Evolutionary conservation across 2,888 invertebrate genomes (phyloP), one percentile per base, ranked within the genome.

Genomic region (Eueremaeus valkanovi): DNA sequence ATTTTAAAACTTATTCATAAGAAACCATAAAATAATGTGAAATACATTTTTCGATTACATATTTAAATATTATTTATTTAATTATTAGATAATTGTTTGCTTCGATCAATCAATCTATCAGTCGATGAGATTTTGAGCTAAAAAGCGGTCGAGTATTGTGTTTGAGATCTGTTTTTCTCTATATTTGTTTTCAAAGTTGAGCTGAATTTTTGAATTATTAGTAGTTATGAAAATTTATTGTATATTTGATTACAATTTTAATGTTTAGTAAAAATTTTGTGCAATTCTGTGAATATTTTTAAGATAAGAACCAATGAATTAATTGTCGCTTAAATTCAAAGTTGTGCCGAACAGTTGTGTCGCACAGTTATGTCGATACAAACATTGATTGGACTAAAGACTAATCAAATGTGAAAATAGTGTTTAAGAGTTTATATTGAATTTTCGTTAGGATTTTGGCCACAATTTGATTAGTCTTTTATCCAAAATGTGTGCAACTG

Each of bases 251-350:
- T 55, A 55, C 55, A 13, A 55, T 61, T 61, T 27, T 6, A 61
- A 5, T 61, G 61, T 61, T 18, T 51, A 55, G 24, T 55, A n/a
- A n/a, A n/a, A n/a, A n/a, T 61, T 61, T 61, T 61, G 61, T 61
- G 61, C 61, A 31, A 61, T 61, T 58, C 49, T 61, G 31, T 61
- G 61, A 55, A 55, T 55, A 55, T 55, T 16, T 55, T 3, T 9
- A n/a, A n/a, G n/a, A n/a, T n/a, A n/a, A n/a, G n/a, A 36, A 13
- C 18, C 45, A 55, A 21, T 55, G 6, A n/a, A 55, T 55, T 55
- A 55, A 55, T 24, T 55, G 27, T 3, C 13, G n/a, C 1, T 21
- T 55, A 24, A 13, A 13, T 49, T 3, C 6, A 49, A 49, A 18
- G 3, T 49, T 49, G 16, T 49, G 49, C 18, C 49, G 8, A n/a